Evolutionary conservation across 2,888 invertebrate genomes (phyloP), one percentile per base, ranked within the genome.

Genomic region (Dorcus parallelipipedus): DNA sequence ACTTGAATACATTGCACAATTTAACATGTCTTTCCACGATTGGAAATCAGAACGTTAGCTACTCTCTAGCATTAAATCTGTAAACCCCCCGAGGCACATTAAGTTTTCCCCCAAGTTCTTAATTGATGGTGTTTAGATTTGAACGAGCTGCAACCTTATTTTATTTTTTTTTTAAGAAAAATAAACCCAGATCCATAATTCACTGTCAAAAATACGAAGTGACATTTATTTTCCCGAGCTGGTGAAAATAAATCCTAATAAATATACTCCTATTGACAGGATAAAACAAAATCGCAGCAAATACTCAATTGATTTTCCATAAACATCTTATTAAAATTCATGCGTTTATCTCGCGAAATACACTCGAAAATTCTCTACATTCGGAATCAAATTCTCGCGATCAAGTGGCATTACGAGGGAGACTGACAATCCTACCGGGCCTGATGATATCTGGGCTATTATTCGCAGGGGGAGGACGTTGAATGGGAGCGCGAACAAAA

Each of bases 321-420:
- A 42, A 42, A 42, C 42, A 45, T 9, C 45, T 45, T 10, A 17
- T 45, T 45, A 45, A 45, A 23, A 45, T 45, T 45, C 45, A 14
- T 20, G 43, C 14, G 52, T 41, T 33, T 41, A 52, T 52, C 52
- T 17, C 40, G 40, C n/a, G 10, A 52, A 52, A 52, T 52, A n/a
- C 52, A 39, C 52, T 52, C 52, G 41, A 39, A 52, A 52, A 52
- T 40, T 52, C 41, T 39, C 52, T 38, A 52, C 52, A 47, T 53
- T 14, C 20, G 17, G 47, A 53, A 53, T 53, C 53, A 38, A 53
- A 53, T 53, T 53, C 53, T 23, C 26, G 53, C 47, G 53, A 53
- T 53, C 53, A 20, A 47, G 43, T 53, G 43, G 43, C 23, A 17
- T 47, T 38, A 38, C n/a, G 45, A 43, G 33, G 45, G 45, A 45